Conservation (phyloP, 2,888 invertebrate genomes). For the Perdita meconis region DNA sequence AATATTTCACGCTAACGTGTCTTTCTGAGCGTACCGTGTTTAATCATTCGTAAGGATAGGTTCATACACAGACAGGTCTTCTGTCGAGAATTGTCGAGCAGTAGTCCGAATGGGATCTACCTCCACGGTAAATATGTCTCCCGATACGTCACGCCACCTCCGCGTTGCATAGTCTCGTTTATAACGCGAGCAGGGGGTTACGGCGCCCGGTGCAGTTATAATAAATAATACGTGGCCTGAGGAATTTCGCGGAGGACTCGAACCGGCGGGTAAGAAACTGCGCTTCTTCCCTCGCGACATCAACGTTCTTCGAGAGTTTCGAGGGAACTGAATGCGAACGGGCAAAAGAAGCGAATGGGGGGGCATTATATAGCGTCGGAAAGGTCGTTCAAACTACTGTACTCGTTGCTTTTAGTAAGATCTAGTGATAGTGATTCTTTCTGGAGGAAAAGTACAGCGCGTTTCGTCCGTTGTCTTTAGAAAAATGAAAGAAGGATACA, state of each 20-base stretch:
- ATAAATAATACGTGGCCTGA: constrained; percentile 72
- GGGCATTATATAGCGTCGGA: background rate
- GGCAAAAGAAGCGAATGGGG: constrained; percentile 9
- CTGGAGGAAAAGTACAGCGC: background rate
- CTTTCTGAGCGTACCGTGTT: constrained; percentile 42
- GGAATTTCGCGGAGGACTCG: constrained; percentile 43
- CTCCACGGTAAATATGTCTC: constrained; percentile 74
- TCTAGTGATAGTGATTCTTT: no score
- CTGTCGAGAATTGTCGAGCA: constrained; percentile 63
- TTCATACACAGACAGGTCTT: constrained; percentile 51
- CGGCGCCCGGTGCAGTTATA: constrained; percentile 63
- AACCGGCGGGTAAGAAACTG: constrained; percentile 45
- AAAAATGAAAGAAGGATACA: no score
- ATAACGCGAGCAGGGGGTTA: constrained; percentile 68
- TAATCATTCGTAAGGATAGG: constrained; percentile 69
- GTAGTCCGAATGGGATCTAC: constrained; percentile 71
- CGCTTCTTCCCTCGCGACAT: constrained; percentile 3
- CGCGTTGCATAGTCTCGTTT: constrained; percentile 69
- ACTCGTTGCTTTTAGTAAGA: background rate
- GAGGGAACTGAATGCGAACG: constrained; percentile 20
- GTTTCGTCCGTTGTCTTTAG: no score
- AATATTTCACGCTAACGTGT: constrained; percentile 53
- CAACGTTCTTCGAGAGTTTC: constrained; percentile 26
- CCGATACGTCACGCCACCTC: constrained; percentile 73
- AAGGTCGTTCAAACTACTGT: constrained; percentile 9